A percentile compares a stretch with the other conserved stretches of the same genome.
Evolutionary conservation across 2,113 vertebrate species (phyloP).

Genomic region (Diadophis punctatus): DNA sequence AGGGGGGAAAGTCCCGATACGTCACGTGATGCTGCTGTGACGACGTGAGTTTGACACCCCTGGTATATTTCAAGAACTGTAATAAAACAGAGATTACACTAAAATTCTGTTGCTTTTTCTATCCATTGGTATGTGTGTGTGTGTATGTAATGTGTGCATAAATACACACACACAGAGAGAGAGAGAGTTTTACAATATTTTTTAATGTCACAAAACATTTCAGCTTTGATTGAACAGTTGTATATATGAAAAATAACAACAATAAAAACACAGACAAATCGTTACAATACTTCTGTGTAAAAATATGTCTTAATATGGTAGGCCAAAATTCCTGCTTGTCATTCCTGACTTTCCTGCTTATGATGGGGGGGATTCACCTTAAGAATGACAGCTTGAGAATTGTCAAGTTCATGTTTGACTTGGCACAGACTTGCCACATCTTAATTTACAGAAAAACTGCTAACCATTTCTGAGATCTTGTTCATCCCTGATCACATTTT

Average conservation of each 20-base stretch:
- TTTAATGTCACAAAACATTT: too few species aligned
- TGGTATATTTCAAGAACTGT: not conserved
- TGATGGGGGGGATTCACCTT: too few species aligned
- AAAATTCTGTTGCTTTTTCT: not conserved
- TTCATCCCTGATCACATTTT: constrained; percentile 5
- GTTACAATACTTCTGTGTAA: not conserved
- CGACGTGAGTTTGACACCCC: too few species aligned
- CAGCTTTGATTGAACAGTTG: too few species aligned
- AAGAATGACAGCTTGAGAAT: not conserved
- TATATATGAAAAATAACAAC: not conserved
- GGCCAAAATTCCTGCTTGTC: not conserved
- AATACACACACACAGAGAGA: not conserved
- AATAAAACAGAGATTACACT: not conserved
- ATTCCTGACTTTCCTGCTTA: not conserved
- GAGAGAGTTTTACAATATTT: not conserved
- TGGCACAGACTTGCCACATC: not conserved
- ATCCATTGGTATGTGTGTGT: not conserved
- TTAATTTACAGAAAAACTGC: not conserved
- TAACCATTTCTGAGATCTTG: not conserved
- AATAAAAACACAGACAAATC: not conserved
- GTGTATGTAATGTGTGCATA: not conserved
- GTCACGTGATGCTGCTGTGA: too few species aligned
- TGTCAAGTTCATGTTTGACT: not conserved
- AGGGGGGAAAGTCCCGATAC: too few species aligned
- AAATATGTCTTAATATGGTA: not conserved